Conservation (phyloP, 1,140 invertebrate species). For the Pogonognathellus flavescens region DNA sequence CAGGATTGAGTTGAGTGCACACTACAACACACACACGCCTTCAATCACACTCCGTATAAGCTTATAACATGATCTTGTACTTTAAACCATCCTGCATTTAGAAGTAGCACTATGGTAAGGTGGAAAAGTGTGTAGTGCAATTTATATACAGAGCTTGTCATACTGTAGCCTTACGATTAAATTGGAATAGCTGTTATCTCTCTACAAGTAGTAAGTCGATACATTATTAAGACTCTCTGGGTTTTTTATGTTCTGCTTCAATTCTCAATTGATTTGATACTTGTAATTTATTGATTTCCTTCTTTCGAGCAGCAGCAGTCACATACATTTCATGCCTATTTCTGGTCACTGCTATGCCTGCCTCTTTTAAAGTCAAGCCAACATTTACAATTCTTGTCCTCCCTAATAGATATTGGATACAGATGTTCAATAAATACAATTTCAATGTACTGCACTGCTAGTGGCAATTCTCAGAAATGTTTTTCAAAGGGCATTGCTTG, state of each 20-base stretch:
- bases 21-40: constrained; percentile 12
- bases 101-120: not conserved
- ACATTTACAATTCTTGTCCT: constrained; percentile 6
- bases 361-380: constrained; percentile 16
- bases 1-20: not conserved
- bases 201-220: not conserved
- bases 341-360: not conserved
- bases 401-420: not conserved
- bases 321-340: not conserved
- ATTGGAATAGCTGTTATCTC: constrained; percentile 1
- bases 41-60: not conserved
- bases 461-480: not conserved
- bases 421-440: too few species aligned
- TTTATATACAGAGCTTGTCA: not conserved
- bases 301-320: not conserved
- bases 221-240: not conserved
- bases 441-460: too few species aligned
- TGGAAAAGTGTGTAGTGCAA: not conserved
- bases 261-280: constrained; percentile 20
- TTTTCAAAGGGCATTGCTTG: not conserved
- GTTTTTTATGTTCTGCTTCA: constrained; percentile 38
- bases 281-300: constrained; percentile 37
- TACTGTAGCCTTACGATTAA: not conserved
- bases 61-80: not conserved
- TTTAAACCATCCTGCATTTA: not conserved